Conservation (phyloP, 2,113 vertebrate genomes). For the Ammodytes dubius region DNA sequence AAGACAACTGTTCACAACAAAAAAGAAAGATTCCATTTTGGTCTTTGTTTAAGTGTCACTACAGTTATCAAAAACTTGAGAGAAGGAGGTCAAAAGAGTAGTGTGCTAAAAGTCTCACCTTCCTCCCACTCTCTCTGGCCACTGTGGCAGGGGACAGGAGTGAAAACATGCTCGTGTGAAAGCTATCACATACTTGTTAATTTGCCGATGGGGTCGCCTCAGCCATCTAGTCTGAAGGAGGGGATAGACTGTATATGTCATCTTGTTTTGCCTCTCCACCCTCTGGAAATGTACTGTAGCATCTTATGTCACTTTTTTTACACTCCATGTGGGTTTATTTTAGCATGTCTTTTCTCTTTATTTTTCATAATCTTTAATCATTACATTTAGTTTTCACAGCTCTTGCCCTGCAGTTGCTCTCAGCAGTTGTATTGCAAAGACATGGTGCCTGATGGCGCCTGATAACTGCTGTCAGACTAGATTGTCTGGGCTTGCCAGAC, state of each 20-base stretch:
- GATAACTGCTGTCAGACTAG: slow-evolving; percentile 23
- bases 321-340: slow-evolving; percentile 11
- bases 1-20: too few relatives aligned
- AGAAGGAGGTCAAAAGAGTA: slow-evolving; percentile 45
- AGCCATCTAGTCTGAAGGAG: slow-evolving; percentile 15
- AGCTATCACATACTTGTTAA: slow-evolving; percentile 55
- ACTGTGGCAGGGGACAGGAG: slow-evolving; percentile 43
- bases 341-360: background rate
- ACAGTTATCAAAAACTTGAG: slow-evolving; percentile 31
- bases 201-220: slow-evolving; percentile 54
- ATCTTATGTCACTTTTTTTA: slow-evolving; percentile 25
- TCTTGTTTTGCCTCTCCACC: slow-evolving; percentile 22
- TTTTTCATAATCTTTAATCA: slow-evolving; percentile 33
- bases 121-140: slow-evolving; percentile 33
- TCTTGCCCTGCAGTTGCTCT: background rate
- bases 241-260: slow-evolving; percentile 31
- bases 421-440: slow-evolving; percentile 2
- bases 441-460: slow-evolving; percentile 16
- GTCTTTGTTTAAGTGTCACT: slow-evolving; percentile 8
- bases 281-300: slow-evolving; percentile 16
- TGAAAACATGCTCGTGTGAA: slow-evolving; percentile 56
- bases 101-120: slow-evolving; percentile 58
- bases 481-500: slow-evolving; percentile 47
- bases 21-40: background rate
- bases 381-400: slow-evolving; percentile 22